phyloP scores from a whole-genome alignment of 2,113 vertebrate species.

The Alethe castanea region DNA sequence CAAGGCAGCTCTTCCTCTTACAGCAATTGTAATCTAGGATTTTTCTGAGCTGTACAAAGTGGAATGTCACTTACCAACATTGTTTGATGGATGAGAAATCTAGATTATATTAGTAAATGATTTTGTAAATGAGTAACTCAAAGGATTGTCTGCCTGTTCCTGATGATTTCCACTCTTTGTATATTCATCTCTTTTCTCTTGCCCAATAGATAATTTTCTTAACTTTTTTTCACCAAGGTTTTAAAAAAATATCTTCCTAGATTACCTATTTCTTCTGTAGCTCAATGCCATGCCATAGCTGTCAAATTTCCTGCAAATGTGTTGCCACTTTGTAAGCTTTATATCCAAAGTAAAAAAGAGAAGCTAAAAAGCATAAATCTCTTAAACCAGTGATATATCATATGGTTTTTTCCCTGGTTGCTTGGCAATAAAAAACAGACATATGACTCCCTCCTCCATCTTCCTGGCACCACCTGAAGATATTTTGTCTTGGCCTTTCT shows the following conservation, averaged over 20 bases:
- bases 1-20: background rate
- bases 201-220: background rate
- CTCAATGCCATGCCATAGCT: background rate
- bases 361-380: background rate
- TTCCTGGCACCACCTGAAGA: background rate
- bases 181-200: background rate
- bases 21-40: background rate
- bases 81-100: background rate
- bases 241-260: background rate
- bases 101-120: background rate
- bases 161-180: background rate
- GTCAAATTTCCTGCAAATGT: background rate
- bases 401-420: background rate
- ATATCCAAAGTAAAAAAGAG: background rate
- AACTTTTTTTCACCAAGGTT: background rate
- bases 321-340: background rate
- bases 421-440: constrained; percentile 44
- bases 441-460: constrained; percentile 29
- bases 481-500: constrained; percentile 37
- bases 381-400: background rate
- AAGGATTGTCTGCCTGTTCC: background rate
- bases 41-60: background rate
- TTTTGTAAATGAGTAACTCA: background rate
- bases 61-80: background rate
- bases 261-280: background rate